A percentile compares a stretch with the other conserved stretches of the same genome.
These are phyloP conservation scores for Megaceryle maxima DNA, from an alignment of 2,113 vertebrate genomes.

Conservation along the genomic window DNA sequence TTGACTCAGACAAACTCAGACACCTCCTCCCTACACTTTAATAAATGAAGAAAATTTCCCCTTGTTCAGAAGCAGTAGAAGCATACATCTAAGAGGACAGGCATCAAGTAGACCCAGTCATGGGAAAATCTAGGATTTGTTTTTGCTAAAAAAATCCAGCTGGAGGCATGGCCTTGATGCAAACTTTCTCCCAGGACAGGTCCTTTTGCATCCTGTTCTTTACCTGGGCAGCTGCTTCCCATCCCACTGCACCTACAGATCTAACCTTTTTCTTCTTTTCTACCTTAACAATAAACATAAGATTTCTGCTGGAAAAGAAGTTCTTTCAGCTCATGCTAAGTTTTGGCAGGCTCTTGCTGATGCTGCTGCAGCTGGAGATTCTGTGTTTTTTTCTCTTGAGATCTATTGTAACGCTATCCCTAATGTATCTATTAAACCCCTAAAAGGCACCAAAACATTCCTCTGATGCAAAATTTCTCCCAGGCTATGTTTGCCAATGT, in stretches of 20 bases:
- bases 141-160: background rate
- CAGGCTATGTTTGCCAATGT: background rate
- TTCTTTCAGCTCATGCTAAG: background rate
- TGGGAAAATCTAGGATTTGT: background rate
- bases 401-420: background rate
- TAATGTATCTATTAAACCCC: background rate
- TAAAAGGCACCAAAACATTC: background rate
- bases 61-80: background rate
- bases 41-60: background rate
- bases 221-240: background rate
- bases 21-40: accelerated
- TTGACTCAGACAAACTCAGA: background rate
- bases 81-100: background rate
- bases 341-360: background rate
- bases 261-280: background rate
- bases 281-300: background rate
- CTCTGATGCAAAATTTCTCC: background rate
- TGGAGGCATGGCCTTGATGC: background rate
- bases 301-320: background rate
- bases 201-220: background rate
- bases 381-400: background rate
- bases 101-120: accelerated
- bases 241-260: background rate
- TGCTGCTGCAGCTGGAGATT: background rate
- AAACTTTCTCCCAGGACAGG: background rate